Conservation (phyloP, 2,797 vertebrate species). For the Graptemys geographica region DNA sequence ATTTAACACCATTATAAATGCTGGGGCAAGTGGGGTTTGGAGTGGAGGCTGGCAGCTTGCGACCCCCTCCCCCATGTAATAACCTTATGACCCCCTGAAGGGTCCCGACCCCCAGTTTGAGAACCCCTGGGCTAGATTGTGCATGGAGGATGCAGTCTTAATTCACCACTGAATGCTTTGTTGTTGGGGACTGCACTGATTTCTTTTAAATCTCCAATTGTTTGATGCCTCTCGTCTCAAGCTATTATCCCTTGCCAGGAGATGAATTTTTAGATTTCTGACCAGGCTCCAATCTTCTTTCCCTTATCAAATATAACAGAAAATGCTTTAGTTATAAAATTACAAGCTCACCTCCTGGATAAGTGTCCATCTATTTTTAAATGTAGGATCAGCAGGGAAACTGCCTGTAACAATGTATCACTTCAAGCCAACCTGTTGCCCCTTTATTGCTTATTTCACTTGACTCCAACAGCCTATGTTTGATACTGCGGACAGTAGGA, state of each 20-base stretch:
- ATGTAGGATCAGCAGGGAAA: conserved; percentile 49
- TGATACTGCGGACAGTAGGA: neutral
- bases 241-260: conserved; percentile 75
- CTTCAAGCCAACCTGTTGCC: conserved; percentile 44
- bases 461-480: neutral
- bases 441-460: conserved; percentile 16
- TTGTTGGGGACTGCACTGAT: neutral
- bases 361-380: conserved; percentile 77
- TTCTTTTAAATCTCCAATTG: conserved; percentile 48
- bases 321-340: conserved; percentile 75
- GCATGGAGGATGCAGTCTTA: neutral
- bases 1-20: too few species aligned
- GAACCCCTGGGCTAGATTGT: neutral
- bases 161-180: neutral
- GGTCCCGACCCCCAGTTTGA: too few species aligned
- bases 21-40: too few species aligned
- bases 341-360: conserved; percentile 68
- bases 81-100: too few species aligned
- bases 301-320: conserved; percentile 74
- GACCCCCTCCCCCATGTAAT: too few species aligned
- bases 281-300: conserved; percentile 77
- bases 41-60: too few species aligned
- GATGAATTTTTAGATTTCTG: conserved; percentile 71
- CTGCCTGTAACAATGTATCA: conserved; percentile 17
- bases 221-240: conserved; percentile 50